Evolutionary conservation across 2,113 vertebrate species (phyloP).

Genomic region (Parus major): DNA sequence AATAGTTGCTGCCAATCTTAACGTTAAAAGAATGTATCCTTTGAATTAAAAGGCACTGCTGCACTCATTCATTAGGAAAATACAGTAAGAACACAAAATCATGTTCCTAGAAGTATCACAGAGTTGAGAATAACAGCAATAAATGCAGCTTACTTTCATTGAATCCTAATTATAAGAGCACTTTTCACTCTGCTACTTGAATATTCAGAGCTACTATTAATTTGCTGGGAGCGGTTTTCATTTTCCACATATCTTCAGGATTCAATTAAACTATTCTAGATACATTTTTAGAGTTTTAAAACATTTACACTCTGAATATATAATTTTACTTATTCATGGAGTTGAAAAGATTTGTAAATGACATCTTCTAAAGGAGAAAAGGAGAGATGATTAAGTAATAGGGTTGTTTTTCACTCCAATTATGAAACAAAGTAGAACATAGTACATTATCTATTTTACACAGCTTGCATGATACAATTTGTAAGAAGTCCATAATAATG

Average conservation of each 20-base stretch:
- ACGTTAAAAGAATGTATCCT: background rate
- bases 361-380: constrained; percentile 50
- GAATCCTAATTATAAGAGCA: constrained; percentile 54
- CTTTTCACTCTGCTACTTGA: constrained; percentile 38
- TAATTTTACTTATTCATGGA: constrained; percentile 73
- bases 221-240: constrained; percentile 59
- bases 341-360: constrained; percentile 69
- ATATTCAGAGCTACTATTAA: constrained; percentile 64
- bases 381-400: constrained; percentile 60
- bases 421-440: constrained; percentile 1
- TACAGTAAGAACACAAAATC: background rate
- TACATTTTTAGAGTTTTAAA: constrained; percentile 62
- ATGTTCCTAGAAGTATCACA: background rate
- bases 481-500: background rate
- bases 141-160: constrained; percentile 17
- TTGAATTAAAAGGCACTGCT: background rate
- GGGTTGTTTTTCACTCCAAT: constrained; percentile 59
- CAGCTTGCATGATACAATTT: constrained; percentile 22
- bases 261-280: constrained; percentile 65
- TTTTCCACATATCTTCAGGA: constrained; percentile 63
- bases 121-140: constrained; percentile 4
- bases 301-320: constrained; percentile 71
- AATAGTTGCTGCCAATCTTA: background rate
- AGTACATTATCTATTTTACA: constrained; percentile 12
- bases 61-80: constrained; percentile 2